phyloP scores from a whole-genome alignment of 2,797 vertebrate genomes.

The Phoebastria nigripes region DNA sequence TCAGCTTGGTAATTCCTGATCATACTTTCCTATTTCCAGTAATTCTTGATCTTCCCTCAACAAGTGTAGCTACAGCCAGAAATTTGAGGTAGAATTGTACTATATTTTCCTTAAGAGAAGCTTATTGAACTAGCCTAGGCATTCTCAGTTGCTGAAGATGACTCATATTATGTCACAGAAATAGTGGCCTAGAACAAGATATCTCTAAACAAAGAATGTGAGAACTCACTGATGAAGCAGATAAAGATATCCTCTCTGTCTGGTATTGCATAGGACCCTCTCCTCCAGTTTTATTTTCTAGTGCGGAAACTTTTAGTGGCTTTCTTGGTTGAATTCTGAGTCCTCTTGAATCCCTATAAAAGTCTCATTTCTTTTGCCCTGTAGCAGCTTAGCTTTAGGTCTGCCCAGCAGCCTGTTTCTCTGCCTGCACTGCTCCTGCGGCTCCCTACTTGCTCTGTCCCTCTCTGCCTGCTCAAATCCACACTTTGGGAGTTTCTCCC shows the following conservation, averaged over 20 bases:
- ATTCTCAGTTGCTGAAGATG: background rate
- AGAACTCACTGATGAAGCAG: background rate
- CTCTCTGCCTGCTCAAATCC: background rate
- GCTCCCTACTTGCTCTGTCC: background rate
- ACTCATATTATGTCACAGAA: background rate
- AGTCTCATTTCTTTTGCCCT: background rate
- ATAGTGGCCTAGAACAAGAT: background rate
- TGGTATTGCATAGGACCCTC: background rate
- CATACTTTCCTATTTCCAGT: background rate
- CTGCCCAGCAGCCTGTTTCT: background rate
- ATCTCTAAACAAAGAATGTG: rapidly evolving
- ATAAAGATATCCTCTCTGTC: background rate
- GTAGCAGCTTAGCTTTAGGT: background rate
- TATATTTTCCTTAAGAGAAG: background rate
- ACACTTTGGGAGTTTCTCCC: rapidly evolving
- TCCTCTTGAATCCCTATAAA: background rate
- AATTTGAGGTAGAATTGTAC: background rate
- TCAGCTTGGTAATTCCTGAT: background rate
- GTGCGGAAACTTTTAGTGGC: background rate
- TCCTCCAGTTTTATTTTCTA: background rate
- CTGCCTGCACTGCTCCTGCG: background rate
- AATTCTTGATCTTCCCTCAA: background rate
- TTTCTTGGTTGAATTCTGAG: background rate
- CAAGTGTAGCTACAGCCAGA: background rate
- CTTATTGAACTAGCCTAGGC: background rate